A percentile compares a stretch with the other conserved stretches of the same genome.
phyloP scores from a whole-genome alignment of 2,888 invertebrate genomes.

The Margaritifera margaritifera region DNA sequence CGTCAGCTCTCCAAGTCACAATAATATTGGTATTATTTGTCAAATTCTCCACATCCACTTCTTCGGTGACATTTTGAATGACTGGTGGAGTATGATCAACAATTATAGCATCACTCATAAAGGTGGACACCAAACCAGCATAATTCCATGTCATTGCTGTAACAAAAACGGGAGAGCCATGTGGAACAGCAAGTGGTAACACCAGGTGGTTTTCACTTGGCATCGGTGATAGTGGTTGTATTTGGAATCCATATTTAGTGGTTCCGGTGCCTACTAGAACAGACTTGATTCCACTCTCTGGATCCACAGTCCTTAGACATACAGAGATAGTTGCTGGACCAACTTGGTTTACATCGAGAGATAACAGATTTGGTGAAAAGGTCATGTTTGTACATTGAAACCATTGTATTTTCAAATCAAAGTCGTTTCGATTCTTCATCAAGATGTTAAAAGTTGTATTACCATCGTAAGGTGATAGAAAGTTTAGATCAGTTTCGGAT shows the following conservation, averaged over 20 bases:
- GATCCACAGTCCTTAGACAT: slow-evolving; percentile 12
- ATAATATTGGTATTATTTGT: neutral
- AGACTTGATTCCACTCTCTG: slow-evolving; percentile 16
- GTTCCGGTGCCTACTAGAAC: slow-evolving; percentile 29
- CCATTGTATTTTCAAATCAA: too few relatives aligned
- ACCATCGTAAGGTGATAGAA: neutral
- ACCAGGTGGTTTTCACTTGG: slow-evolving; percentile 10
- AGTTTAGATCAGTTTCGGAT: neutral
- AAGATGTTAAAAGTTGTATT: too few relatives aligned
- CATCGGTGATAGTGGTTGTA: slow-evolving; percentile 17
- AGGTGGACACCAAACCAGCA: slow-evolving; percentile 19
- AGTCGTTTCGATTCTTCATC: too few relatives aligned
- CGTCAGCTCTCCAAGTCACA: neutral
- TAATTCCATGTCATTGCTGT: slow-evolving; percentile 21
- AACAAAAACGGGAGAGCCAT: slow-evolving; percentile 20
- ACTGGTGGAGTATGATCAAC: slow-evolving; percentile 27
- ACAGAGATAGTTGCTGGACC: slow-evolving; percentile 9
- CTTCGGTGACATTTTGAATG: neutral
- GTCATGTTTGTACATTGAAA: too few relatives aligned
- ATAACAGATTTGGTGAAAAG: neutral
- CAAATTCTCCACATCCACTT: neutral
- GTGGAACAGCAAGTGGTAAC: slow-evolving; percentile 13
- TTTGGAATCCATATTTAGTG: slow-evolving; percentile 24
- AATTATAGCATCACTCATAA: slow-evolving; percentile 11
- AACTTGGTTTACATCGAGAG: slow-evolving; percentile 10